These are phyloP conservation scores for Listronotus bonariensis DNA, from an alignment of 1,140 invertebrate genomes.

Conservation along the genomic window DNA sequence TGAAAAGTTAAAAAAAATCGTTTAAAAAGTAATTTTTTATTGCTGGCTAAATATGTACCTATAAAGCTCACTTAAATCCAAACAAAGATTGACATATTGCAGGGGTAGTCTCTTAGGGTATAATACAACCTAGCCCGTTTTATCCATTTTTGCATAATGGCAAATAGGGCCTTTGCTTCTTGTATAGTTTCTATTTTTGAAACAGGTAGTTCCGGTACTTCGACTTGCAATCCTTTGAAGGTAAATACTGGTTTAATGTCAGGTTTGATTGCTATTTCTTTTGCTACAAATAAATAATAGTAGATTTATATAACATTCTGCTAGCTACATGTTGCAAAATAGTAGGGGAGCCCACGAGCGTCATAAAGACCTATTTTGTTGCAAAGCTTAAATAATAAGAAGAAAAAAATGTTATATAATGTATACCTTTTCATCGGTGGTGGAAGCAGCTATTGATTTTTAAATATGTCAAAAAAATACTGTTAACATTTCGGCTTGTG, in stretches of 20 bases:
- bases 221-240: slow-evolving; percentile 36
- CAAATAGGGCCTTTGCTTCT: slow-evolving; percentile 65
- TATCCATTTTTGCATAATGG: slow-evolving; percentile 68
- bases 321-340: too few relatives aligned
- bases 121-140: slow-evolving; percentile 69
- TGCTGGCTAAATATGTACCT: slow-evolving; percentile 61
- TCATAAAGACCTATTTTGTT: too few relatives aligned
- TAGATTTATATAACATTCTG: too few relatives aligned
- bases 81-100: slow-evolving; percentile 70
- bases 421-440: too few relatives aligned
- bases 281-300: background rate
- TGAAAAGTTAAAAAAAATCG: too few relatives aligned
- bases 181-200: slow-evolving; percentile 52
- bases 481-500: too few relatives aligned
- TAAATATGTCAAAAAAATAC: too few relatives aligned
- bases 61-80: slow-evolving; percentile 72
- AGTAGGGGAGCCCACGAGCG: too few relatives aligned
- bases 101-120: slow-evolving; percentile 69
- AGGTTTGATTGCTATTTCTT: background rate
- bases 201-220: slow-evolving; percentile 39
- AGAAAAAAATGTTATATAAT: too few relatives aligned
- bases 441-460: too few relatives aligned
- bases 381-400: too few relatives aligned
- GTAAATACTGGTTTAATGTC: background rate
- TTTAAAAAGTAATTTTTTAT: too few relatives aligned